These are phyloP conservation scores for Eupeodes latifasciatus DNA, from an alignment of 2,888 invertebrate genomes.

Conservation along the genomic window DNA sequence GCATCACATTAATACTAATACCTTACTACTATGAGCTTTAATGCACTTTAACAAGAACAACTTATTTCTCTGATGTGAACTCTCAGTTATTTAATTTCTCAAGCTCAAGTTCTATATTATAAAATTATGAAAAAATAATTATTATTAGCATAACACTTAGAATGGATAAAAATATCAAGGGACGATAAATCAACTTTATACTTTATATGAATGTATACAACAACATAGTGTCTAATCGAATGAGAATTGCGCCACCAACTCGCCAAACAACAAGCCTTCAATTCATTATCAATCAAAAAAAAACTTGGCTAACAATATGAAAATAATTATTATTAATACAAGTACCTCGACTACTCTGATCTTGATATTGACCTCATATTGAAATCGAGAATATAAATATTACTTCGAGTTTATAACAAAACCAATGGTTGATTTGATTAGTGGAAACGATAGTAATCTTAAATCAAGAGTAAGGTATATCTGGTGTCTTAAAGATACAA, in stretches of 20 bases:
- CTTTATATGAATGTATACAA: neutral
- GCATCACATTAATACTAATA: neutral
- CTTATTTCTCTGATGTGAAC: slow-evolving; percentile 60
- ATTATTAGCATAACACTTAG: slow-evolving; percentile 55
- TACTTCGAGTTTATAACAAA: neutral
- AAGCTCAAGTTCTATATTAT: slow-evolving; percentile 51
- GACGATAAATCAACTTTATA: slow-evolving; percentile 52
- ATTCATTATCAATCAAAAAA: slow-evolving; percentile 67
- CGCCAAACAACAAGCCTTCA: slow-evolving; percentile 55
- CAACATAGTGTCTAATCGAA: slow-evolving; percentile 52
- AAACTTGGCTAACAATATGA: slow-evolving; percentile 23
- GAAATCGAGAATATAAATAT: slow-evolving; percentile 42
- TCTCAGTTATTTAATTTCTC: slow-evolving; percentile 65
- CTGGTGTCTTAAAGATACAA: slow-evolving; percentile 15
- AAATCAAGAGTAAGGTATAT: slow-evolving; percentile 11
- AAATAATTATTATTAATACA: slow-evolving; percentile 9
- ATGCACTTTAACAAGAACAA: slow-evolving; percentile 59
- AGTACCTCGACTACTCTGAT: slow-evolving; percentile 23
- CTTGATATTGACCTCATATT: slow-evolving; percentile 70
- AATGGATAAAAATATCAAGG: slow-evolving; percentile 24
- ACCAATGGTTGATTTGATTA: neutral
- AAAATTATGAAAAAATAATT: slow-evolving; percentile 10
- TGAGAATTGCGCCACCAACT: slow-evolving; percentile 39
- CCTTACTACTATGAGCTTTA: neutral
- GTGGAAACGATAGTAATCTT: slow-evolving; percentile 16